Percentiles rank a stretch among this genome's conserved stretches.
Evolutionary conservation across 2,797 vertebrate species (phyloP).

Genomic region (Cryptoblepharus egeriae): DNA sequence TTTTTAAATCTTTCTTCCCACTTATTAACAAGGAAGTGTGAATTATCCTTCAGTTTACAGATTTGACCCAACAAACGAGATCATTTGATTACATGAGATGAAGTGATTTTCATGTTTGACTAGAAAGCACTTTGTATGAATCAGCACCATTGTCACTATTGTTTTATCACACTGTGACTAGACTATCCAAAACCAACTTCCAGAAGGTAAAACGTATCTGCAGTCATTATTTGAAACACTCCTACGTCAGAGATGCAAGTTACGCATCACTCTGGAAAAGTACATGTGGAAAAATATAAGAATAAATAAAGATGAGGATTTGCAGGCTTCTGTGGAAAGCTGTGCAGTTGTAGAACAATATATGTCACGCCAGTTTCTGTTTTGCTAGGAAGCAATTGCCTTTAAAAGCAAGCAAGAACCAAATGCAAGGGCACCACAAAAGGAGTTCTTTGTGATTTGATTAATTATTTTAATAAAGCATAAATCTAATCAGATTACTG

Average conservation of each 20-base stretch:
- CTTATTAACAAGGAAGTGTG: too few relatives aligned
- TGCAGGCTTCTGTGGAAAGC: neutral
- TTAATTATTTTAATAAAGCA: constrained; percentile 47
- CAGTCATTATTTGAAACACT: constrained; percentile 35
- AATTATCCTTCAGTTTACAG: too few relatives aligned
- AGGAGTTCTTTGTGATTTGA: constrained; percentile 27
- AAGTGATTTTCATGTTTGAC: too few relatives aligned
- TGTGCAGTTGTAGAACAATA: too few relatives aligned
- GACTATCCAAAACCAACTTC: constrained; percentile 15
- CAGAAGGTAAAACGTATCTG: neutral
- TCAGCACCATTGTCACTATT: too few relatives aligned
- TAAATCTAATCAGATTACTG: neutral
- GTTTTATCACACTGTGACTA: neutral
- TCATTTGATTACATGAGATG: too few relatives aligned
- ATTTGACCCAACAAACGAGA: too few relatives aligned
- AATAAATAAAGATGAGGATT: neutral
- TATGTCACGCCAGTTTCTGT: neutral
- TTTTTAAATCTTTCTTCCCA: too few relatives aligned
- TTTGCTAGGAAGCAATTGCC: constrained; percentile 17
- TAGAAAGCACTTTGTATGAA: too few relatives aligned
- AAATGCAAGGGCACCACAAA: constrained; percentile 1
- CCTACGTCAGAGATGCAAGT: constrained; percentile 14
- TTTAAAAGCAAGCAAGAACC: constrained; percentile 9
- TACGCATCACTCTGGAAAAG: neutral
- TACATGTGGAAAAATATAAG: constrained; percentile 12